Conservation (phyloP, 2,797 vertebrate genomes). For the Acridotheres tristis region DNA sequence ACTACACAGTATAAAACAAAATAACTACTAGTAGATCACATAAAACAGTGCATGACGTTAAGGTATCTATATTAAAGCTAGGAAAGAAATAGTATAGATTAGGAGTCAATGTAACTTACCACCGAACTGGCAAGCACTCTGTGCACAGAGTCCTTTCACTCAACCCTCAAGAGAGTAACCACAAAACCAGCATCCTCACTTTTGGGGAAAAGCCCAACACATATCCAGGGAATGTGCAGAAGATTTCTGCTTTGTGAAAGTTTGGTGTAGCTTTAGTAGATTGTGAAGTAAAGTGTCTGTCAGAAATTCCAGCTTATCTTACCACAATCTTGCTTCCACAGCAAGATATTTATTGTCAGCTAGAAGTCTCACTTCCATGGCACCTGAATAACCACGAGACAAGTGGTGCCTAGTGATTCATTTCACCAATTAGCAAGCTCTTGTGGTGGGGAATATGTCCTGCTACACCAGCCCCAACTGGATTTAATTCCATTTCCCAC, state of each 20-base stretch:
- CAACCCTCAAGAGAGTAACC: not conserved
- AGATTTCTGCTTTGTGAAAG: not conserved
- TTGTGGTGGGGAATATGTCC: not conserved
- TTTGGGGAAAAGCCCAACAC: not conserved
- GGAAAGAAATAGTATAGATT: not conserved
- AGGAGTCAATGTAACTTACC: not conserved
- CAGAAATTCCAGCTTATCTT: not conserved
- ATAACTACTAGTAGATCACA: not conserved
- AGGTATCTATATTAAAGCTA: not conserved
- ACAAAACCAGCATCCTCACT: not conserved
- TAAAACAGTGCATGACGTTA: not conserved
- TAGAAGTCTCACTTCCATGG: not conserved
- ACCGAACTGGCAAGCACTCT: not conserved
- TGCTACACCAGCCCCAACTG: not conserved
- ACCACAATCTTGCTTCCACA: not conserved
- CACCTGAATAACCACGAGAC: not conserved
- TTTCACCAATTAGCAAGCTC: not conserved
- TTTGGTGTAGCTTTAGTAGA: not conserved
- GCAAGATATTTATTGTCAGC: not conserved
- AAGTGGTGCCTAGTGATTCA: not conserved
- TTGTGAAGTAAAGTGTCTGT: not conserved
- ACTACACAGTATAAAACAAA: not conserved
- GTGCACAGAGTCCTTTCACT: not conserved
- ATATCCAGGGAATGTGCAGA: not conserved
- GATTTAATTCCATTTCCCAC: not conserved